Base-by-base conservation (phyloP, 2,113 vertebrate species). In the Centropus bengalensis region DNA sequence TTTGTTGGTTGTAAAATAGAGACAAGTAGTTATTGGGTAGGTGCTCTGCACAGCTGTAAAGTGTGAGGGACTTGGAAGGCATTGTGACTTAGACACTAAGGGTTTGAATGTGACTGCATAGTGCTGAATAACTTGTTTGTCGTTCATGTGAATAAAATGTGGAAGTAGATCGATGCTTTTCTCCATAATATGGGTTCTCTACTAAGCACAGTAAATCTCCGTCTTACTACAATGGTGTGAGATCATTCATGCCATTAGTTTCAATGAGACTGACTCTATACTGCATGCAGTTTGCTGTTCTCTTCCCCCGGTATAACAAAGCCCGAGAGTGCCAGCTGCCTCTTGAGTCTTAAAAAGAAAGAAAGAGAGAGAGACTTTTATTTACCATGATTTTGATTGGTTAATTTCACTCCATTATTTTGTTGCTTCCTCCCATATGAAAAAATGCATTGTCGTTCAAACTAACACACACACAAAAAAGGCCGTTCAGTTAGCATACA, bases 241-340 rank as follows among this genome's bases (percentile, higher is more conserved):
- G 96, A 96, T 96, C 94, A 97, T 96, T 97, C 96, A 97, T 95
- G 96, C 96, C 96, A 96, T 96, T 96, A 96, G 96, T 95, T 97
- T 97, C 96, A 97, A 96, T 97, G 94, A 96, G 96, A 93, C 83
- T 95, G 96, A 96, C 92, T 97, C 96, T 96, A 96, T 97, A 97
- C 96, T 96, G 96, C 94, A 92, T 96, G 96, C 96, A 96, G 93
- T 97, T 96, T 97, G 95, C 96, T 94, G 94, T 91, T 96, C 94
- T 95, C 94, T 96, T 96, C 96, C 96, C 96, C 94, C 77, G 20
- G 7, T 92, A 82, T 91, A 97, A 97, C 96, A 97, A 97, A 97
- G 96, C 94, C 96, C 18, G 80, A 96, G 90, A 96, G 94, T 94
- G 96, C 96, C 96, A 97, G 96, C 96, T 97, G 96, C 96, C 96